Evolutionary conservation across 1,140 invertebrate genomes (phyloP).

Genomic region (Trichonephila clavata): DNA sequence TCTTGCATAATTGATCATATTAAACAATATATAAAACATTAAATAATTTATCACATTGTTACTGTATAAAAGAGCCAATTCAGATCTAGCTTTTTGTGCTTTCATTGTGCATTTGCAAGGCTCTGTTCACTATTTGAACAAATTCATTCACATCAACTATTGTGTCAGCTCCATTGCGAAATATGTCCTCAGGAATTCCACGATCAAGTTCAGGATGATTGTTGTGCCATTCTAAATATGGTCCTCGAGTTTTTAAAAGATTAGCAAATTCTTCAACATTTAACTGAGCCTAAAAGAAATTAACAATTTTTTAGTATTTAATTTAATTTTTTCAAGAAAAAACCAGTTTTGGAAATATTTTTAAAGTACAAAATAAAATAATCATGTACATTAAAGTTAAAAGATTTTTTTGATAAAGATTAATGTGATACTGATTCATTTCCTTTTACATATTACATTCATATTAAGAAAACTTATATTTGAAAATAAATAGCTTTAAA

Average conservation of each 20-base stretch:
- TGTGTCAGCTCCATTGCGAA: conserved; percentile 76
- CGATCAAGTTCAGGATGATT: conserved; percentile 69
- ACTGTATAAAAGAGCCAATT: not conserved
- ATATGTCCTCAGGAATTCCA: conserved; percentile 61
- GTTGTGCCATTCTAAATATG: conserved; percentile 78
- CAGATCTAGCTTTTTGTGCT: not conserved
- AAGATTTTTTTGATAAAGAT: not conserved
- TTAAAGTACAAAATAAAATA: not conserved
- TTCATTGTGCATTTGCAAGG: conserved; percentile 47
- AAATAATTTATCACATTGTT: conserved; percentile 5
- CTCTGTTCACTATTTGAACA: conserved; percentile 70
- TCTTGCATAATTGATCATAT: not conserved
- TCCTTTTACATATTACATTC: not conserved
- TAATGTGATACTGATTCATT: too few relatives aligned
- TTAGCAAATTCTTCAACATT: conserved; percentile 76
- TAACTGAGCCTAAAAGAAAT: conserved; percentile 71
- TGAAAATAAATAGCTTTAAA: not conserved
- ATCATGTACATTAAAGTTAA: not conserved
- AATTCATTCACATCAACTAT: conserved; percentile 77
- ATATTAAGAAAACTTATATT: not conserved
- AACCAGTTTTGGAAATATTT: not conserved
- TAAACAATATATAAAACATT: not conserved
- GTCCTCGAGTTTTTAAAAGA: conserved; percentile 74
- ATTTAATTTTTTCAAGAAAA: too few relatives aligned
- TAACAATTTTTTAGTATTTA: not conserved